These are phyloP conservation scores for Diarsia dahlii DNA, from an alignment of 2,888 invertebrate genomes.

Conservation along the genomic window DNA sequence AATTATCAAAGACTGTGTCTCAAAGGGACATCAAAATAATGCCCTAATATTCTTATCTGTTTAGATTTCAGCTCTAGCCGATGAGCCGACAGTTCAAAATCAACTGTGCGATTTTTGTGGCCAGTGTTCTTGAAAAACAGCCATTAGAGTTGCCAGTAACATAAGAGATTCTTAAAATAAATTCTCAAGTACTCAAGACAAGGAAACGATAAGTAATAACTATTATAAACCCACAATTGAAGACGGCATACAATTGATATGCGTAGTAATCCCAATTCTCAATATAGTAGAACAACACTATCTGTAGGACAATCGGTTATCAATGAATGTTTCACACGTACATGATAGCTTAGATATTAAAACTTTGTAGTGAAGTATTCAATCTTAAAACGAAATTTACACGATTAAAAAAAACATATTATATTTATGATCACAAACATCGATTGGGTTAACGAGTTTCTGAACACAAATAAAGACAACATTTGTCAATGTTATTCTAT, in stretches of 20 bases:
- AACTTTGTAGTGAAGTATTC: not conserved
- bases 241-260: slow-evolving; percentile 36
- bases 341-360: slow-evolving; percentile 11
- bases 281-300: slow-evolving; percentile 57
- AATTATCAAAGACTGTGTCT: too few relatives aligned
- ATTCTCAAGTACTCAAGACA: not conserved
- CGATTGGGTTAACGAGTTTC: not conserved
- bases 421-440: not conserved
- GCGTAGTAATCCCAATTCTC: slow-evolving; percentile 26
- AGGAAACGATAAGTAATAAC: not conserved
- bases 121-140: not conserved
- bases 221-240: not conserved
- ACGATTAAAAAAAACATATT: not conserved
- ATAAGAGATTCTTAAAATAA: not conserved
- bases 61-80: not conserved
- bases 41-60: not conserved
- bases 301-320: slow-evolving; percentile 27
- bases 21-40: not conserved
- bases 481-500: not conserved
- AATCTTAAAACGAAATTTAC: not conserved
- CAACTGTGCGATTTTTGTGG: not conserved
- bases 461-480: not conserved
- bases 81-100: not conserved
- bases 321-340: slow-evolving; percentile 16
- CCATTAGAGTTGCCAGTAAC: not conserved